Conservation (phyloP, 2,113 vertebrate genomes). For the Chloropsis cyanopogon region DNA sequence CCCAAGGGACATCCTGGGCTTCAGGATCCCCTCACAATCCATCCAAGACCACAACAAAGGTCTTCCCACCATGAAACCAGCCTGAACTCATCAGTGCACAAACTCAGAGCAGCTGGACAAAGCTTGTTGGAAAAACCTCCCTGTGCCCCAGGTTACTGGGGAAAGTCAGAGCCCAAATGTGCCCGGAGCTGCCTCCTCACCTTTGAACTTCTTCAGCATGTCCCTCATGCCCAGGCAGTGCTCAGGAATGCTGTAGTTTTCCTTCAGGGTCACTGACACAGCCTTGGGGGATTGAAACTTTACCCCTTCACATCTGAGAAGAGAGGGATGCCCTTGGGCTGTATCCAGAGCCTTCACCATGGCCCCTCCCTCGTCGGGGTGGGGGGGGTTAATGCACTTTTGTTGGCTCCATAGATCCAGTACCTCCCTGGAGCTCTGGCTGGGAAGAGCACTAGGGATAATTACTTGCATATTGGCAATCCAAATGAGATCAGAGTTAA, state of each 20-base stretch:
- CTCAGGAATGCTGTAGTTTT: constrained; percentile 51
- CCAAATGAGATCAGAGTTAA: not conserved
- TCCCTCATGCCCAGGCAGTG: constrained; percentile 47
- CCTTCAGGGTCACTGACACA: constrained; percentile 4
- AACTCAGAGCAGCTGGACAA: not conserved
- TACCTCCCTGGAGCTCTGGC: not conserved
- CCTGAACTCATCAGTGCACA: not conserved
- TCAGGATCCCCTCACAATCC: not conserved
- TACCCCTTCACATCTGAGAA: constrained; percentile 3
- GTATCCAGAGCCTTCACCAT: not conserved
- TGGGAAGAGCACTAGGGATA: not conserved
- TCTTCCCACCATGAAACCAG: not conserved
- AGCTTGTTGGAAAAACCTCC: not conserved
- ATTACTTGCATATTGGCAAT: not conserved
- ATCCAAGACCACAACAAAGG: not conserved
- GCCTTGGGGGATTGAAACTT: not conserved
- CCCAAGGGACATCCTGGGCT: not conserved
- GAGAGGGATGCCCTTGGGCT: not conserved
- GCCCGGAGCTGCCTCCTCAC: not conserved
- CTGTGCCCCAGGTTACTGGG: not conserved
- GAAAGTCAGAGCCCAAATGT: not conserved
- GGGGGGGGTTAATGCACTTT: not conserved
- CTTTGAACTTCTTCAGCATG: constrained; percentile 62
- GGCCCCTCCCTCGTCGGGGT: not conserved
- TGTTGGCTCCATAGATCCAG: not conserved